Conservation (phyloP, 2,797 vertebrate species). For the Garrulus glandarius region DNA sequence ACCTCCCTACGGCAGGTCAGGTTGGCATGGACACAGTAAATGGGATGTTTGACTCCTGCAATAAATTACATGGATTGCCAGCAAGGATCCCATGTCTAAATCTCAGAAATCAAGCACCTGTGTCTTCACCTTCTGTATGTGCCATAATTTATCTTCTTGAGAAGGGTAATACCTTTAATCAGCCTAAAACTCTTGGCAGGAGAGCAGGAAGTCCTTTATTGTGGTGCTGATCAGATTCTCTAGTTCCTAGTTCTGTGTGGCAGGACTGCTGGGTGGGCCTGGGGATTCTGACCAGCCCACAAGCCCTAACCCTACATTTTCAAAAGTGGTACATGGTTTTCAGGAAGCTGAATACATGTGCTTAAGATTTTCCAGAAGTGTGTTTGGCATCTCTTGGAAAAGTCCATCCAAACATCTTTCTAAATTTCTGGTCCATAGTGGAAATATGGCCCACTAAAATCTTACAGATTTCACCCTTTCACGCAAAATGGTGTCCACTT, state of each 20-base stretch:
- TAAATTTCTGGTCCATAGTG: neutral
- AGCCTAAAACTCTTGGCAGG: neutral
- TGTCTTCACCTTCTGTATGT: neutral
- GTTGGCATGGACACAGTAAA: neutral
- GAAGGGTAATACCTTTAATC: neutral
- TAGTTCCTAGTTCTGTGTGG: neutral
- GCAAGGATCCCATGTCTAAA: neutral
- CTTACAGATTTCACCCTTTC: neutral
- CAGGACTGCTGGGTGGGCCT: neutral
- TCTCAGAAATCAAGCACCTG: neutral
- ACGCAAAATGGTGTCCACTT: neutral
- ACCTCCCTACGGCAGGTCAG: neutral
- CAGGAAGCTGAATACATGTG: neutral
- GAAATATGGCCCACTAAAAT: neutral
- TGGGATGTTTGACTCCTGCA: neutral
- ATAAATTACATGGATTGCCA: neutral
- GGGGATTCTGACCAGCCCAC: neutral
- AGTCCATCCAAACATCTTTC: neutral
- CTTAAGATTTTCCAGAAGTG: neutral
- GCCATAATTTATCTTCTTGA: neutral
- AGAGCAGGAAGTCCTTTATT: neutral
- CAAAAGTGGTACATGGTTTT: neutral
- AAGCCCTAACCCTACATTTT: neutral
- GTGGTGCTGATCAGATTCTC: neutral
- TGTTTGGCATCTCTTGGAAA: neutral